phyloP scores from a whole-genome alignment of 2,888 invertebrate species.

The Pachycephus smyrnensis region DNA sequence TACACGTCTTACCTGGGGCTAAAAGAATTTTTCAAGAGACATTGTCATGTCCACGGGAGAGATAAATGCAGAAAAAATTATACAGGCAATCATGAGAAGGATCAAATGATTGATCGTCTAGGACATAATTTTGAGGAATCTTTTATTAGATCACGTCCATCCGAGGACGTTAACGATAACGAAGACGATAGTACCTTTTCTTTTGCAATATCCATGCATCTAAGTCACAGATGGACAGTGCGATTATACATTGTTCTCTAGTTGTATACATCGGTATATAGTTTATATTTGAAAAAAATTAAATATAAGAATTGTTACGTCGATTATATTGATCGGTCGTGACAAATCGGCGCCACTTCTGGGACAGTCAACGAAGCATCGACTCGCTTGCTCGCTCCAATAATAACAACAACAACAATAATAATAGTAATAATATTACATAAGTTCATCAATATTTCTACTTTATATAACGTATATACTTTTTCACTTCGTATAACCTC shows the following conservation, averaged over 20 bases:
- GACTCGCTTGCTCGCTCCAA: background rate
- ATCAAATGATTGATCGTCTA: background rate
- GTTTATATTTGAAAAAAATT: conserved; percentile 35
- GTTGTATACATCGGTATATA: conserved; percentile 34
- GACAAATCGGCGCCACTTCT: conserved; percentile 16
- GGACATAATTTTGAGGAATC: background rate
- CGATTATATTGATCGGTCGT: conserved; percentile 25
- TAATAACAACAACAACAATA: background rate
- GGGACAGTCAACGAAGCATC: conserved; percentile 11
- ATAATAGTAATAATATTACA: background rate
- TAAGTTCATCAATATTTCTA: background rate
- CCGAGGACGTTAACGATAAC: background rate
- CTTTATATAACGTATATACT: background rate
- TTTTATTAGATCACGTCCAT: background rate
- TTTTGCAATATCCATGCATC: conserved; percentile 1
- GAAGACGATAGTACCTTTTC: conserved; percentile 3
- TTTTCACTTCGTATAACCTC: background rate
- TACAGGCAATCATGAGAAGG: background rate
- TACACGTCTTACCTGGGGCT: background rate
- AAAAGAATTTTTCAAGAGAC: background rate
- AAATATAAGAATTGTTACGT: conserved; percentile 32
- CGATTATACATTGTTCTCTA: conserved; percentile 24
- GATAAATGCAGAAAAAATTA: background rate
- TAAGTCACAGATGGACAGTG: conserved; percentile 2
- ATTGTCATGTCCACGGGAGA: background rate